Evolutionary conservation across 2,888 invertebrate genomes (phyloP), one percentile per base, ranked within the genome.

Genomic region (Hemaris fuciformis): DNA sequence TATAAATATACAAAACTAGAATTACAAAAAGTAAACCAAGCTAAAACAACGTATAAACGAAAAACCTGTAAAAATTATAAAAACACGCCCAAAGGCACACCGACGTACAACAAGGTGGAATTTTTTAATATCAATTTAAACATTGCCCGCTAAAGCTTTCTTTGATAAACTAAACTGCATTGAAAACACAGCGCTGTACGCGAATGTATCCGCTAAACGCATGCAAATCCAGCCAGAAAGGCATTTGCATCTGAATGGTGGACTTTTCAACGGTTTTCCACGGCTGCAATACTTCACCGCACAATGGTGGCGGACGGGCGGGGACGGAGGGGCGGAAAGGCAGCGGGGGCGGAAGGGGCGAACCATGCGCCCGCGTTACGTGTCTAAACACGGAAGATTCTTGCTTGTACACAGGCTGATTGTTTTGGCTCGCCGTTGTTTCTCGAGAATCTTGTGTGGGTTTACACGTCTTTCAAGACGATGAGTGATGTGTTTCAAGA

Each of bases 201-300:
- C 57, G 43, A 63, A 66, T 66, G 68, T 74, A 66, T 67, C 66
- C 62, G 66, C 69, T 75, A 72, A 80, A 77, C 74, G 69, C 64
- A 80, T 81, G 80, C 73, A 79, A 76, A 78, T 77, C 69, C 73
- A 64, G 65, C 60, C 61, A 68, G 70, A 63, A 68, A 65, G 57
- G 65, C 64, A 80, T 80, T 81, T 79, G 76, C 80, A 81, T 80
- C 62, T 74, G 77, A 81, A 80, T 81, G 66, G 75, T 63, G 67
- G 73, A 78, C 75, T 80, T 77, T 78, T 79, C 72, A 66, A 65
- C 66, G 66, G 64, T 67, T 66, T 64, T 38, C 67, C 63, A 31
- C 66, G 62, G 45, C 62, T 63, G 63, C 57, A 60, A 66, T 69
- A 66, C 66, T 63, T 66, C 67, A 60, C 53, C 53, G 31, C 53